Evolutionary conservation across 2,797 vertebrate species (phyloP), one percentile per base, ranked within the genome.

Genomic region (Scolopax rusticola): DNA sequence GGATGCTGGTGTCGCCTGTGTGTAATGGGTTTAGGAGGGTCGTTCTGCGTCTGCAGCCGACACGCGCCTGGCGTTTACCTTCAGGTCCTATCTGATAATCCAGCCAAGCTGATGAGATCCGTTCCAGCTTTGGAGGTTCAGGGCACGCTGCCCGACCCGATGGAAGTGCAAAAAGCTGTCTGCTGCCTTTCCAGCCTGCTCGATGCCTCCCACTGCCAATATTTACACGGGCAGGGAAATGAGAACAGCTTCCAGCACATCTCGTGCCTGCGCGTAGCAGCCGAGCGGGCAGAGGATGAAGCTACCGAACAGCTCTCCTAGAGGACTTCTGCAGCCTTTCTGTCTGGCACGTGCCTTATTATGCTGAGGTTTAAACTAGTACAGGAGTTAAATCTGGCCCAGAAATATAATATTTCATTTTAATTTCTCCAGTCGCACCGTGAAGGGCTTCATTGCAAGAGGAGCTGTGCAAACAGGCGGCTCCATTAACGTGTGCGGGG

Each of bases 31-130:
- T 92, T 90, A 64, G 9, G 81, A 76, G 93, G 87, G 50, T 70
- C 74, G 2, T 89, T 63, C 23, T 32, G 45, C 67, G 74, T 65
- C n/a, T 56, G 89, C 43, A 61, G 92, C 27, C 84, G 32, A 1
- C 20, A 2, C 30, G 6, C 4, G 87, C 84, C 80, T 94, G 67
- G 74, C 80, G 87, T 92, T 93, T 93, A 71, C 89, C 93, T 94
- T 17, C 61, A 79, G 79, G 82, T 94, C 65, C 94, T 84, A 32
- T 38, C 67, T 77, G 89, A 64, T 94, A 78, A 86, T 90, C 82
- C 94, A 40, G 47, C 84, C 88, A 57, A 92, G 71, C 95, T 69
- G 95, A 13, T 90, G 88, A 96, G 93, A 67, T 95, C 86, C 24
- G 56, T 91, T 93, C 78, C 82, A 67, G 84, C 94, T 97, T 80